Evolutionary conservation across 2,888 invertebrate genomes (phyloP).

Genomic region (Gnatocerus cornutus): DNA sequence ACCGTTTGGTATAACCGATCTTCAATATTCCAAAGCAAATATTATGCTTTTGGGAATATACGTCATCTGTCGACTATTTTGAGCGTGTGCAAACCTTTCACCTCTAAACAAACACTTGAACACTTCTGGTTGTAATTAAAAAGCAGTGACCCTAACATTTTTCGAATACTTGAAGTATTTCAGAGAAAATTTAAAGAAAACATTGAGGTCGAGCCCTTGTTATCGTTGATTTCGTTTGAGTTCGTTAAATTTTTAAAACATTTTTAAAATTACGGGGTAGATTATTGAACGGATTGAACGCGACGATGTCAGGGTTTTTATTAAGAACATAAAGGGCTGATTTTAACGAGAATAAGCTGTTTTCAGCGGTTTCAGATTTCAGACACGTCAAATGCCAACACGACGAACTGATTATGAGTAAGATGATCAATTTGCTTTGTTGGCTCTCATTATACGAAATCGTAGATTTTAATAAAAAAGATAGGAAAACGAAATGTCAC

Average conservation of each 20-base stretch:
- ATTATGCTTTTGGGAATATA: background rate
- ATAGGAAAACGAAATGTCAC: too few relatives aligned
- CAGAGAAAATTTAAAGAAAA: conserved; percentile 16
- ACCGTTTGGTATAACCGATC: conserved; percentile 19
- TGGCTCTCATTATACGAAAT: conserved; percentile 9
- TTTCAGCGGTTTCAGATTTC: conserved; percentile 47
- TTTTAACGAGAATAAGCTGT: conserved; percentile 47
- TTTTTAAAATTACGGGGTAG: conserved; percentile 47
- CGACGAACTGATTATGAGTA: conserved; percentile 30
- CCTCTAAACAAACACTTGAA: conserved; percentile 8
- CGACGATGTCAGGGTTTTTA: conserved; percentile 39
- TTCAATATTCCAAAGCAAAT: conserved; percentile 15
- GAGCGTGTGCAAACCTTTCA: background rate
- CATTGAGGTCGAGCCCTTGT: conserved; percentile 5
- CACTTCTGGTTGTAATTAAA: conserved; percentile 17
- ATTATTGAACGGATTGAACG: conserved; percentile 39
- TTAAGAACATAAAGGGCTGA: conserved; percentile 43
- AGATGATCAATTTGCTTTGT: conserved; percentile 34
- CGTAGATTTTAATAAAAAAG: background rate
- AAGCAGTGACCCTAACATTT: background rate
- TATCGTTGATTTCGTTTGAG: conserved; percentile 15
- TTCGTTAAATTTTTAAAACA: conserved; percentile 49
- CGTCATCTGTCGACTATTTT: too few relatives aligned
- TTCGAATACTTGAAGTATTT: conserved; percentile 3
- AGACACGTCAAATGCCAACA: conserved; percentile 45